Evolutionary conservation across 92 coral and sea anemone species (phyloP).

Genomic region (Palythoa caribaeorum): DNA sequence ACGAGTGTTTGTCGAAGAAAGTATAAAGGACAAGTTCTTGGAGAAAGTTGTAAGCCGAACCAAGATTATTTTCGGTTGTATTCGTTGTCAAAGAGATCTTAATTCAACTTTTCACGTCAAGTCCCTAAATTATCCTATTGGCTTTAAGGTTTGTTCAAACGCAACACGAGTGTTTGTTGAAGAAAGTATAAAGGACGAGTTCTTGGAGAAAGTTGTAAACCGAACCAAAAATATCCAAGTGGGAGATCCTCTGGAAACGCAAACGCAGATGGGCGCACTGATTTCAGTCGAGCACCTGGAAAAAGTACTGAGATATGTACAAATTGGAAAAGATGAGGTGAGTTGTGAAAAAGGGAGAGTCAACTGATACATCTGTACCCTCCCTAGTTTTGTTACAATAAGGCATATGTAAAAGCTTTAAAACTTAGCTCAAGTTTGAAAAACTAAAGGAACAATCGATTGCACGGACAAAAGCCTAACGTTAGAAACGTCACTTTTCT

Average conservation of each 20-base stretch:
- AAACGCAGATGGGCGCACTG: conserved; percentile 94
- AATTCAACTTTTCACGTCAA: no score
- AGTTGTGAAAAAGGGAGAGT: background rate
- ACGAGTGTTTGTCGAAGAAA: conserved; percentile 92
- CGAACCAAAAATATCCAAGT: conserved; percentile 88
- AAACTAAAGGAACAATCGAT: no score
- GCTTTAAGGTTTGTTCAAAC: conserved; percentile 87
- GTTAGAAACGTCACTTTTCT: no score
- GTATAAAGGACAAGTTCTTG: conserved; percentile 81
- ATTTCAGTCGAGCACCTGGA: conserved; percentile 85
- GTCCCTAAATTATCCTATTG: no score
- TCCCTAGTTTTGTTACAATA: background rate
- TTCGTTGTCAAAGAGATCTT: no score
- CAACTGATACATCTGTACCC: no score
- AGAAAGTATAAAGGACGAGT: conserved; percentile 82
- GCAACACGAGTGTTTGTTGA: conserved; percentile 97
- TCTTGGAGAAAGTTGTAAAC: conserved; percentile 79
- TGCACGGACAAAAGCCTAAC: no score
- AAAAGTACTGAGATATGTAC: conserved; percentile 87
- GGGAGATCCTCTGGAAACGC: conserved; percentile 92
- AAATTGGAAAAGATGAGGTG: conserved; percentile 86
- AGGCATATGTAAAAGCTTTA: background rate
- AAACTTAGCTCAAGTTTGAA: no score
- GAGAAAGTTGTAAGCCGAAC: conserved; percentile 84
- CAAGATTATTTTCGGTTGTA: conserved; percentile 58